These are phyloP conservation scores for Heteromurus nitidus DNA, from an alignment of 2,888 invertebrate genomes.

Conservation along the genomic window DNA sequence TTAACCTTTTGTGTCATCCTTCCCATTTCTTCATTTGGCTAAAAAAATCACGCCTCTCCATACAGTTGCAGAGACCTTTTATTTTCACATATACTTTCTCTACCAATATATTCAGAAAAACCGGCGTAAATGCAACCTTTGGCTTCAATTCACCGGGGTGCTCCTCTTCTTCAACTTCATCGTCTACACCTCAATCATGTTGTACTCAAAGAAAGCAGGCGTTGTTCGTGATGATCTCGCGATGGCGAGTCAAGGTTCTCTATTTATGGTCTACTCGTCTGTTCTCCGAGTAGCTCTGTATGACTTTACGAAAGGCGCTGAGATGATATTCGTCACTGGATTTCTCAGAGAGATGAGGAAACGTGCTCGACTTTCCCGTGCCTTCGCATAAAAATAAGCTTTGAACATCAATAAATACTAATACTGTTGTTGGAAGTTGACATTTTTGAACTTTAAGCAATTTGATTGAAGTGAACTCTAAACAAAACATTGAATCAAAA, in stretches of 20 bases:
- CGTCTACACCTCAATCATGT: neutral
- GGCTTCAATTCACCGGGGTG: slow-evolving; percentile 10
- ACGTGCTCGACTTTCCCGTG: too few species aligned
- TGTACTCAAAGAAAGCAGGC: slow-evolving; percentile 15
- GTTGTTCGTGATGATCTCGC: slow-evolving; percentile 22
- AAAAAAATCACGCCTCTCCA: too few species aligned
- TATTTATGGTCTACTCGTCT: slow-evolving; percentile 10
- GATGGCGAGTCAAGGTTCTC: neutral
- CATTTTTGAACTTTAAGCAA: too few species aligned
- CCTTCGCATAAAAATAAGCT: too few species aligned
- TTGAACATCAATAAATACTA: too few species aligned
- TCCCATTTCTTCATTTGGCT: neutral
- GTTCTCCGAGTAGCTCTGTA: slow-evolving; percentile 18
- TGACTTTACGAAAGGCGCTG: slow-evolving; percentile 34
- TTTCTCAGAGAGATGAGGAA: neutral
- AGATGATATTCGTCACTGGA: slow-evolving; percentile 30
- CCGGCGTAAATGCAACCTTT: neutral
- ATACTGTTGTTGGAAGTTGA: too few species aligned
- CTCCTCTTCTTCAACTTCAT: slow-evolving; percentile 26
- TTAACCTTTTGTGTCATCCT: neutral
- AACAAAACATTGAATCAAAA: too few species aligned
- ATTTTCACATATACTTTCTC: neutral
- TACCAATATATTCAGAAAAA: neutral
- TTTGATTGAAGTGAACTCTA: too few species aligned
- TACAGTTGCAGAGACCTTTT: too few species aligned